Conservation (phyloP, 1,140 invertebrate species). For the Bombus pyrosoma region DNA sequence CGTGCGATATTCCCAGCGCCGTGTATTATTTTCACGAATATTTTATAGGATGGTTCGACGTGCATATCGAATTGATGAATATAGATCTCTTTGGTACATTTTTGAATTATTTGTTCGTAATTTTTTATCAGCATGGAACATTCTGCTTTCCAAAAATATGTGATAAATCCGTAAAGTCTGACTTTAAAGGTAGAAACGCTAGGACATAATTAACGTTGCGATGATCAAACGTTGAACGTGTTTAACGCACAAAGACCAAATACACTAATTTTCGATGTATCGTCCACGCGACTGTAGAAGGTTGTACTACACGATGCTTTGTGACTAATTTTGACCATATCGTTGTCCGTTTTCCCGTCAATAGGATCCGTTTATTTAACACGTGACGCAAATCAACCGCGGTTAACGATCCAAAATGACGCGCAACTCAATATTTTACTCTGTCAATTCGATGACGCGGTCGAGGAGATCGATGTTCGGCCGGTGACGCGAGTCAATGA, state of each 20-base stretch:
- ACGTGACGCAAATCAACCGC: constrained; percentile 17
- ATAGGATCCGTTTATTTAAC: constrained; percentile 26
- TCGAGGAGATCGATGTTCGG: constrained; percentile 25
- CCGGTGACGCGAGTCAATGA: constrained; percentile 42
- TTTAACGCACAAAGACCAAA: background rate
- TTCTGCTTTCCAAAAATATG: background rate
- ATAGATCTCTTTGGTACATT: no score
- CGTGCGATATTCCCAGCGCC: no score
- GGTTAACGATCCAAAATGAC: constrained; percentile 37
- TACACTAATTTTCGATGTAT: background rate
- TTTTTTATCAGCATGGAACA: no score
- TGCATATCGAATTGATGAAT: no score
- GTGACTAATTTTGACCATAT: background rate
- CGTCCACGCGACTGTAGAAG: background rate
- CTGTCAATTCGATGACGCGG: constrained; percentile 41
- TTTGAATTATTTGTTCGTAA: no score
- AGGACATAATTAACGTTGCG: no score
- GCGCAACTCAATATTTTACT: constrained; percentile 36
- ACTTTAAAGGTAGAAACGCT: background rate
- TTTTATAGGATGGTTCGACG: no score
- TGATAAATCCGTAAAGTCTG: background rate
- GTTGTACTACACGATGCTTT: background rate
- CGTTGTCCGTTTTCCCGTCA: background rate
- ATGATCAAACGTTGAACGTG: background rate
- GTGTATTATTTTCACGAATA: no score